Base-by-base conservation (phyloP, 1,140 invertebrate genomes). In the Formica exsecta region DNA sequence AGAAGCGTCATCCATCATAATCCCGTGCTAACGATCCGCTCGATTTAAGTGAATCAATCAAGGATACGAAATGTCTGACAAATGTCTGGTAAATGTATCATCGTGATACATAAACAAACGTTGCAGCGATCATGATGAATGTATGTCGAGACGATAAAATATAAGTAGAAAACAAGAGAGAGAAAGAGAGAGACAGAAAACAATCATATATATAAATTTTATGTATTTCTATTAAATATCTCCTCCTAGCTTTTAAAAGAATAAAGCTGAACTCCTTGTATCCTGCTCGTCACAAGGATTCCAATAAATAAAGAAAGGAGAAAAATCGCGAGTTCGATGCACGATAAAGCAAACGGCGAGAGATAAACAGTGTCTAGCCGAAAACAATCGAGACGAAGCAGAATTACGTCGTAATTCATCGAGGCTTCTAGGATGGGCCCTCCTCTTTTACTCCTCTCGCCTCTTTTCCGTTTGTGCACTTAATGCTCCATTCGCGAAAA, bases 341-440 rank as follows among this genome's bases (percentile, higher is more conserved):
- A 38, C 32, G 36, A 74, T 25, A 65, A 29, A 85, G 29, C 25
- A 61, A 85, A 85, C 41, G 62, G 36, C 36, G 59, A 25, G n/a
- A 85, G 85, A 91, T 77, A 88, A 86, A 88, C 44, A 48, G 59
- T 61, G 88, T 92, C 88, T 92, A 90, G 90, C 88, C 88, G 88
- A 90, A 91, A 90, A 92, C 88, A 91, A 91, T 91, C 75, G 36
- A 85, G 85, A 84, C 85, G 57, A 68, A 38, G 41, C 59, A 87
- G 57, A 57, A 66, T 44, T 44, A 57, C 76, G 41, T 80, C 71
- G 85, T 88, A 86, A 88, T 68, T 91, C 64, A 87, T 85, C 25
- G 41, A 16, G 25, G 57, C 6, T 85, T 9, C 9, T 79, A 32
- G 3, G 32, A 32, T 3, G 44, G 66, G 25, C 16, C 36, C 7